Evolutionary conservation across 2,888 invertebrate species (phyloP).

Genomic region (Perithous albicinctus): DNA sequence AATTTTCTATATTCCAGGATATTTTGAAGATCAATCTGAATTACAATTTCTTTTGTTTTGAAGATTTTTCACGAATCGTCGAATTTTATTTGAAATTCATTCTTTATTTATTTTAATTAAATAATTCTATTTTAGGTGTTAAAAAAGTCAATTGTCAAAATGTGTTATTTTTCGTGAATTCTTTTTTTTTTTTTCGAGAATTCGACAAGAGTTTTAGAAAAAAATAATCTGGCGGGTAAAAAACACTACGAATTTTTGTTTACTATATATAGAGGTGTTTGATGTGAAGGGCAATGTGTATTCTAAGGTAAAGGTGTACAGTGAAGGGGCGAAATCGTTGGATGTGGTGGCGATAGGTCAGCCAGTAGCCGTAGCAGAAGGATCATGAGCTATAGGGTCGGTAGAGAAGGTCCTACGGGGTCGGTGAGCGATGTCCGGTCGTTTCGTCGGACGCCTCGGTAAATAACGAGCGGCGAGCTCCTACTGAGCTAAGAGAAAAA

Average conservation of each 20-base stretch:
- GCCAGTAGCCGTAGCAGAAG: slow-evolving; percentile 28
- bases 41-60: too few species aligned
- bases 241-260: not conserved
- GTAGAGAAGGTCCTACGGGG: slow-evolving; percentile 52
- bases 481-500: slow-evolving; percentile 56
- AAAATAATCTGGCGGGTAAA: too few species aligned
- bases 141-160: too few species aligned
- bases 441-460: slow-evolving; percentile 69
- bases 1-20: too few species aligned
- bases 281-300: not conserved
- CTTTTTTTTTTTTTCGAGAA: too few species aligned
- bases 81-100: too few species aligned
- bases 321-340: not conserved
- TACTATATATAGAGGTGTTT: not conserved
- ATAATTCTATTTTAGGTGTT: too few species aligned
- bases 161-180: too few species aligned
- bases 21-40: too few species aligned
- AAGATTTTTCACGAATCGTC: too few species aligned
- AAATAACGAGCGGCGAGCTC: slow-evolving; percentile 67
- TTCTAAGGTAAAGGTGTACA: slow-evolving; percentile 2
- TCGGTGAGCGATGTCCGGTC: slow-evolving; percentile 71
- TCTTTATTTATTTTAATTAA: too few species aligned
- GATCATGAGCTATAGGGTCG: slow-evolving; percentile 37
- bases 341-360: slow-evolving; percentile 14
- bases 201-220: too few species aligned